These are phyloP conservation scores for Thymelicus lineola DNA, from an alignment of 2,888 invertebrate species.

Conservation along the genomic window DNA sequence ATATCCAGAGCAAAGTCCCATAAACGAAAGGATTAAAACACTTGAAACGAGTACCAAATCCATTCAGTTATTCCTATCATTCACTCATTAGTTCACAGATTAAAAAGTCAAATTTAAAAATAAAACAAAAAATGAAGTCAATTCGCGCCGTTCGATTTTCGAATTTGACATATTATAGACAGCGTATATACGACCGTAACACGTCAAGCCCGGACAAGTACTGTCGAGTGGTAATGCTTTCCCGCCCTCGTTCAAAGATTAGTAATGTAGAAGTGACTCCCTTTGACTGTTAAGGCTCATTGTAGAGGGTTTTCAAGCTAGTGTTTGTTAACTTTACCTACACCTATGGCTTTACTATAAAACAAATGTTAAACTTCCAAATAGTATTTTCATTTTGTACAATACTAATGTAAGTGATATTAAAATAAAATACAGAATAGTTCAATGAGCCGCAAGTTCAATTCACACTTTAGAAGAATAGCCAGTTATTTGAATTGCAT, in stretches of 20 bases:
- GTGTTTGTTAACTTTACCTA: not conserved
- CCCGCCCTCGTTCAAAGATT: slow-evolving; percentile 33
- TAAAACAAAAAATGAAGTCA: slow-evolving; percentile 15
- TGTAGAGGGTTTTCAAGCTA: not conserved
- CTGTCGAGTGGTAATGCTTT: slow-evolving; percentile 34
- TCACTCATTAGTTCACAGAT: slow-evolving; percentile 2
- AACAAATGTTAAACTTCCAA: not conserved
- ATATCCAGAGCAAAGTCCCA: slow-evolving; percentile 27
- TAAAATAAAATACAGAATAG: not conserved
- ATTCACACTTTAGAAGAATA: not conserved
- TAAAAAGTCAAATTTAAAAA: slow-evolving; percentile 21
- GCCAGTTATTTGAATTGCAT: not conserved
- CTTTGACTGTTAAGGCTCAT: not conserved
- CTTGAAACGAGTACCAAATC: slow-evolving; percentile 1
- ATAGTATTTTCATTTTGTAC: not conserved
- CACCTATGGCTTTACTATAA: not conserved
- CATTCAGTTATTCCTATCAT: not conserved
- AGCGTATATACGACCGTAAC: slow-evolving; percentile 29
- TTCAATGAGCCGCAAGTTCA: not conserved
- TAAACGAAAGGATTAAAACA: not conserved
- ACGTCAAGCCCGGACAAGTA: slow-evolving; percentile 32
- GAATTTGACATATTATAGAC: slow-evolving; percentile 28
- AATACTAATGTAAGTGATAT: not conserved
- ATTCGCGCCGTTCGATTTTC: slow-evolving; percentile 31
- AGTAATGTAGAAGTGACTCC: slow-evolving; percentile 28